Conservation (phyloP, 2,888 invertebrate genomes). For the Neria commutata region DNA sequence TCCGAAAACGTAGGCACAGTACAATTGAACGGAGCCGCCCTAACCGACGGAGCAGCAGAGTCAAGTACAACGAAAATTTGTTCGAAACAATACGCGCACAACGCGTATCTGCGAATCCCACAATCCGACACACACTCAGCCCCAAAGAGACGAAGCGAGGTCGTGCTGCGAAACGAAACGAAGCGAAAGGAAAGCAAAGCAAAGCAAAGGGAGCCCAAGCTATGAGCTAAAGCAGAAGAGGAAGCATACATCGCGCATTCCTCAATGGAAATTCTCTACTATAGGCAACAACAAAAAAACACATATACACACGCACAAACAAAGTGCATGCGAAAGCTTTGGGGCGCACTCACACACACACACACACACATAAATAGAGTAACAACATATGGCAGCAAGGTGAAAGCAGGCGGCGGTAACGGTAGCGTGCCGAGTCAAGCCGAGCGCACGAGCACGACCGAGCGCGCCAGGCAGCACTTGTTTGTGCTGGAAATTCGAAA, state of each 20-base stretch:
- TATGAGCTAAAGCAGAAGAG: conserved; percentile 1
- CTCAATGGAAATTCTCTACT: conserved; percentile 24
- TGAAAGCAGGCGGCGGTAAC: neutral
- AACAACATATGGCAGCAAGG: too few relatives aligned
- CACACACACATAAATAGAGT: neutral
- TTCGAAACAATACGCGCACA: neutral
- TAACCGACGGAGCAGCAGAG: conserved; percentile 25
- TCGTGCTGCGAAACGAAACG: neutral
- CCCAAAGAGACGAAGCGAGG: neutral
- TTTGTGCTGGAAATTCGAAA: conserved; percentile 19
- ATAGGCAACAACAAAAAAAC: conserved; percentile 6
- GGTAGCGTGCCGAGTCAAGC: neutral
- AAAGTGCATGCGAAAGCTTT: conserved; percentile 10
- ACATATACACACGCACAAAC: neutral
- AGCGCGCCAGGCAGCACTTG: conserved; percentile 9
- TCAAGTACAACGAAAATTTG: neutral
- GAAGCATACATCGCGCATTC: conserved; percentile 6
- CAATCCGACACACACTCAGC: neutral
- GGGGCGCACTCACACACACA: neutral
- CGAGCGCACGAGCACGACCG: neutral
- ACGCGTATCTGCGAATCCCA: neutral
- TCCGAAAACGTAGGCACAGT: conserved; percentile 22
- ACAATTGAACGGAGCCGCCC: conserved; percentile 38
- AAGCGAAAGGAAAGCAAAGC: neutral
- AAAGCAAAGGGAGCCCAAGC: neutral